Conservation (phyloP, 2,888 invertebrate genomes). For the Imbricaverruca yamaguchii region DNA sequence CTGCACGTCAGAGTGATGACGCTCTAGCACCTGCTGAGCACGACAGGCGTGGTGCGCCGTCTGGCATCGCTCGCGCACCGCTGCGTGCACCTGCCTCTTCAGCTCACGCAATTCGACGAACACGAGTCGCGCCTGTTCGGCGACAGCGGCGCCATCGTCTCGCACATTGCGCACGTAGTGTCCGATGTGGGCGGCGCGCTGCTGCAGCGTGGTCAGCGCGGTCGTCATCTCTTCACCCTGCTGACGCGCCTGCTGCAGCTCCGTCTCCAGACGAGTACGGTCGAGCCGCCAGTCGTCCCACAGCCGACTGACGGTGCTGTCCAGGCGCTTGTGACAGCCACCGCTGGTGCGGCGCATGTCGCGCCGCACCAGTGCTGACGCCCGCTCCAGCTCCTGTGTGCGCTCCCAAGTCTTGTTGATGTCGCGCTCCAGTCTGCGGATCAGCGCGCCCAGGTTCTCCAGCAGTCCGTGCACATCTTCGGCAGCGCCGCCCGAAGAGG, state of each 20-base stretch:
- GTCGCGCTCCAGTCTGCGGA: neutral
- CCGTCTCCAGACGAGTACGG: neutral
- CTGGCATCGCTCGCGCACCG: neutral
- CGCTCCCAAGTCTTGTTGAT: constrained; percentile 8
- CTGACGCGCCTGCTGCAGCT: neutral
- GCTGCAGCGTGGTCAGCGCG: neutral
- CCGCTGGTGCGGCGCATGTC: neutral
- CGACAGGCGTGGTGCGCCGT: neutral
- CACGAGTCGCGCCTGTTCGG: neutral
- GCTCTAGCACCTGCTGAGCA: neutral
- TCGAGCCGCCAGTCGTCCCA: neutral
- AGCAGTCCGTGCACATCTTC: neutral
- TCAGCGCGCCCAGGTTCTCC: constrained; percentile 4
- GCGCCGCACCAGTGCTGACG: neutral
- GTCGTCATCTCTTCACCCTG: neutral
- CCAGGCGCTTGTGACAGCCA: neutral
- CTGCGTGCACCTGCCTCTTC: neutral
- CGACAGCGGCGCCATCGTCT: neutral
- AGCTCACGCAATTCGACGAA: neutral
- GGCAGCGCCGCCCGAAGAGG: neutral
- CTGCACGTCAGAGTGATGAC: neutral
- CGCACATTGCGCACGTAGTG: neutral
- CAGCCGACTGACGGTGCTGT: neutral
- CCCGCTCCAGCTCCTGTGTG: neutral
- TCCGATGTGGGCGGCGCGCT: neutral